Evolutionary conservation across 2,888 invertebrate species (phyloP).

Genomic region (Crioceris asparagi): DNA sequence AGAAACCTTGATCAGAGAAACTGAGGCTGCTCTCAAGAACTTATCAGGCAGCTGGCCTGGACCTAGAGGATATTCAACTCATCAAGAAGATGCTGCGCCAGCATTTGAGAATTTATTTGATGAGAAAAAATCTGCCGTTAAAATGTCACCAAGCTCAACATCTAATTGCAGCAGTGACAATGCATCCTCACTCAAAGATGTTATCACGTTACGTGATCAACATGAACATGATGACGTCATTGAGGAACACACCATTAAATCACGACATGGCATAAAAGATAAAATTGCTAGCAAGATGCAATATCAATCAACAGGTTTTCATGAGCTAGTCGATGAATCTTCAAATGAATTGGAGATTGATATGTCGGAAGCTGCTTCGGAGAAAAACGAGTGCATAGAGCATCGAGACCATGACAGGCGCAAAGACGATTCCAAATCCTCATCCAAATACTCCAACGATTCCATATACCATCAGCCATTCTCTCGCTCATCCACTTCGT

Average conservation of each 20-base stretch:
- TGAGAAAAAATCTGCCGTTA: conserved; percentile 59
- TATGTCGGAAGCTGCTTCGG: conserved; percentile 61
- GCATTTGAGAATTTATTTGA: conserved; percentile 78
- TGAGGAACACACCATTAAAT: conserved; percentile 20
- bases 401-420: conserved; percentile 6
- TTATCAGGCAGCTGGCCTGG: conserved; percentile 81
- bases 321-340: conserved; percentile 65
- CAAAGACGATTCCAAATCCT: conserved; percentile 11
- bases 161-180: conserved; percentile 49
- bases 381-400: conserved; percentile 48
- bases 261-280: conserved; percentile 13
- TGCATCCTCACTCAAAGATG: conserved; percentile 56
- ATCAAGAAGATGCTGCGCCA: conserved; percentile 63
- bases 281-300: conserved; percentile 25
- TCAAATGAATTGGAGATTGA: conserved; percentile 71
- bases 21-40: conserved; percentile 77
- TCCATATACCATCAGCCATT: conserved; percentile 39
- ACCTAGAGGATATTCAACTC: conserved; percentile 53
- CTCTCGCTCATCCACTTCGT: conserved; percentile 21
- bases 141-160: conserved; percentile 55
- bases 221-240: conserved; percentile 30
- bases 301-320: conserved; percentile 64
- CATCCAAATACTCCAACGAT: conserved; percentile 28
- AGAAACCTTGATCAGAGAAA: conserved; percentile 75
- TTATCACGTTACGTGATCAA: conserved; percentile 42